Percentiles rank a stretch among this genome's conserved stretches.
Evolutionary conservation across 1,140 invertebrate species (phyloP).

Genomic region (Ditylenchus dipsaci): DNA sequence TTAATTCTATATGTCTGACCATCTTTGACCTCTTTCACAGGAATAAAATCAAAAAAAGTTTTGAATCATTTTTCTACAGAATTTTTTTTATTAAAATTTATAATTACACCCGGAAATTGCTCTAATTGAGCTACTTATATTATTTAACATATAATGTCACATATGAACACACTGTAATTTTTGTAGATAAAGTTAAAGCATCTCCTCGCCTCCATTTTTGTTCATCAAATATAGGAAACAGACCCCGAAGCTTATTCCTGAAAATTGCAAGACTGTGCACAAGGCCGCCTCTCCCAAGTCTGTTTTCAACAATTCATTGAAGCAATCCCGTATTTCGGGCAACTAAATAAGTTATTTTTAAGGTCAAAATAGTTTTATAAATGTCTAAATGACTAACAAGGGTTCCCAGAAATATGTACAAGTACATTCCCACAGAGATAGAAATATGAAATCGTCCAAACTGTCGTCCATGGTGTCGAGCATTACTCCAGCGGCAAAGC

Average conservation of each 20-base stretch:
- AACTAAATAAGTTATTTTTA: constrained; percentile 24
- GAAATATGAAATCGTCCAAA: constrained; percentile 48
- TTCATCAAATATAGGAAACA: constrained; percentile 44
- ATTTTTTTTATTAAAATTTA: too few species aligned
- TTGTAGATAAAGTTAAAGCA: not conserved
- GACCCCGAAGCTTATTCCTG: constrained; percentile 36
- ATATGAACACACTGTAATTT: too few species aligned
- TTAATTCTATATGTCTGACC: too few species aligned
- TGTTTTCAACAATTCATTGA: constrained; percentile 42
- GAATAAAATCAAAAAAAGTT: too few species aligned
- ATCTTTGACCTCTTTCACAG: too few species aligned
- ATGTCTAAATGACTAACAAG: constrained; percentile 31
- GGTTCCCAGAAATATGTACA: constrained; percentile 53
- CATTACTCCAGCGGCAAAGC: constrained; percentile 39
- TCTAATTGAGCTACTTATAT: too few species aligned
- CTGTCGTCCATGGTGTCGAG: constrained; percentile 47
- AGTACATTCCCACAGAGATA: constrained; percentile 53
- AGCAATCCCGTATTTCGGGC: constrained; percentile 50
- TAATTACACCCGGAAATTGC: too few species aligned
- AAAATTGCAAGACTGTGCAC: constrained; percentile 39
- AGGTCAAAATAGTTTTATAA: not conserved
- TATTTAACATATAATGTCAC: too few species aligned
- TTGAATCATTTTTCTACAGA: too few species aligned
- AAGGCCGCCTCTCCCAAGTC: constrained; percentile 34
- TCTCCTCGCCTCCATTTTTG: not conserved